Conservation (phyloP, 2,113 vertebrate species). For the Scomber colias region DNA sequence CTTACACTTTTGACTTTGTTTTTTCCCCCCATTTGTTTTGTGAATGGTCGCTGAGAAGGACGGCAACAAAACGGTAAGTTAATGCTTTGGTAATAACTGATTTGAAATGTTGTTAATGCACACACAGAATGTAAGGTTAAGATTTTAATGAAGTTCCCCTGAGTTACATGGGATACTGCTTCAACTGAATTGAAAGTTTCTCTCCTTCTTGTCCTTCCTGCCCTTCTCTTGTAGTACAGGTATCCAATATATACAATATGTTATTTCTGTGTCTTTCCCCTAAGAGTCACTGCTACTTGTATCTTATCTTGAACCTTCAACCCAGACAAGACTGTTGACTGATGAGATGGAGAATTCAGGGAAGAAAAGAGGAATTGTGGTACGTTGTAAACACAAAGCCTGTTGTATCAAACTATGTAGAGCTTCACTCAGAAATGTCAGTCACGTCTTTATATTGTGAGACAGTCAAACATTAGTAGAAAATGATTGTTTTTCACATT, state of each 20-base stretch:
- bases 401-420: background rate
- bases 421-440: background rate
- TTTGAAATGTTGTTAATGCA: background rate
- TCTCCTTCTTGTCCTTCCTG: background rate
- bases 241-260: background rate
- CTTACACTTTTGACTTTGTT: background rate
- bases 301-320: background rate
- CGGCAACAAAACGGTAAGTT: constrained; percentile 51
- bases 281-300: background rate
- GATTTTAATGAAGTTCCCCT: background rate
- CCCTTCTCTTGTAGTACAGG: background rate
- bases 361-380: constrained; percentile 78
- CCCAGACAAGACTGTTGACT: too few species aligned
- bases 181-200: too few species aligned
- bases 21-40: background rate
- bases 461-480: background rate
- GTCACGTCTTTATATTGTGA: too few species aligned
- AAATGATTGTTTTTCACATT: background rate
- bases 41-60: background rate
- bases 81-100: background rate
- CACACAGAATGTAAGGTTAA: too few species aligned
- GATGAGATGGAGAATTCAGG: constrained; percentile 40
- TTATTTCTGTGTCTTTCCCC: background rate
- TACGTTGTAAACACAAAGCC: constrained; percentile 56
- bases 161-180: background rate